Conservation (phyloP, 1,140 invertebrate species). For the Mylabris phalerata region DNA sequence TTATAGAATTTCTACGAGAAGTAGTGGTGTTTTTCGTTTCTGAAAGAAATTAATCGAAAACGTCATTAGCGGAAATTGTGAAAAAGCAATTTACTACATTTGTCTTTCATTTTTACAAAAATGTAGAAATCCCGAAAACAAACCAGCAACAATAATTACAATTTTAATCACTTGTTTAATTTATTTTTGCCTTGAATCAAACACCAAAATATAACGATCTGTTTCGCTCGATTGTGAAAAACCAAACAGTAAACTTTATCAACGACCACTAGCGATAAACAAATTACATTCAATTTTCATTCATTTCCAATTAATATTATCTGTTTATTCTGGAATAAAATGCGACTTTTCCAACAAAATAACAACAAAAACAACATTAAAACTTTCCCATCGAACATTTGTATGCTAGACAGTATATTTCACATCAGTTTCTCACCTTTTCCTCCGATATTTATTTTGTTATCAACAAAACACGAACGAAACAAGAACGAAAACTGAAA, state of each 20-base stretch:
- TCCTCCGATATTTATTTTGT: too few species aligned
- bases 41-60: background rate
- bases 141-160: background rate
- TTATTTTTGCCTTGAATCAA: background rate
- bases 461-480: too few species aligned
- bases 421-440: too few species aligned
- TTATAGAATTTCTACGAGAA: constrained; percentile 7
- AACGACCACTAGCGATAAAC: background rate
- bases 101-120: background rate
- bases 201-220: background rate
- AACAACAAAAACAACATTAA: too few species aligned
- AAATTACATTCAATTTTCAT: background rate
- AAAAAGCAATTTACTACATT: background rate
- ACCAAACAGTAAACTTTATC: background rate
- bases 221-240: background rate
- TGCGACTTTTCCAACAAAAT: too few species aligned
- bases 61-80: background rate
- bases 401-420: too few species aligned
- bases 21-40: background rate
- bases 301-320: background rate
- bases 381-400: too few species aligned
- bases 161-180: background rate
- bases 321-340: too few species aligned
- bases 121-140: background rate
- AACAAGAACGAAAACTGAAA: too few species aligned